phyloP scores from a whole-genome alignment of 1,140 invertebrate species.

The Caenorhabditis inopinata region DNA sequence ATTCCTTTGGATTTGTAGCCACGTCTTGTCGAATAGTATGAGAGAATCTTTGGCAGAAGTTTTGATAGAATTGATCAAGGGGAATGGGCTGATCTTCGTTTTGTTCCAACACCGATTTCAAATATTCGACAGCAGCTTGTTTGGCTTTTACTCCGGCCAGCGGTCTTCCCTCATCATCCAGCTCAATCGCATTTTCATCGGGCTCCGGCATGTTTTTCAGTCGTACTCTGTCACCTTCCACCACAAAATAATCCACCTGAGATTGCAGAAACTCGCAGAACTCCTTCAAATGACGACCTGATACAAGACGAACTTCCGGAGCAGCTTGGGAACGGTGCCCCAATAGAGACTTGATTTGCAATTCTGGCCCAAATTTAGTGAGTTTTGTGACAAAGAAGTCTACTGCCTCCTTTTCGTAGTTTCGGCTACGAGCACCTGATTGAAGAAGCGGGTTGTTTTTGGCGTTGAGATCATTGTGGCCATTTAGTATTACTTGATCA shows the following conservation, averaged over 20 bases:
- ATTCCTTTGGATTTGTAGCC: slow-evolving; percentile 65
- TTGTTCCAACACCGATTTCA: slow-evolving; percentile 63
- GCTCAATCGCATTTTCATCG: slow-evolving; percentile 55
- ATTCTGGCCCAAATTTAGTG: slow-evolving; percentile 82
- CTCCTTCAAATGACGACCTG: slow-evolving; percentile 86
- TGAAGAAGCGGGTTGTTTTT: slow-evolving; percentile 66
- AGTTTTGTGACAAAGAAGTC: slow-evolving; percentile 90
- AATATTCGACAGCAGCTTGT: slow-evolving; percentile 64
- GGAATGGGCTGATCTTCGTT: slow-evolving; percentile 66
- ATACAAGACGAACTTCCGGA: slow-evolving; percentile 90
- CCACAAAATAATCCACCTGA: slow-evolving; percentile 82
- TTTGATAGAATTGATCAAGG: slow-evolving; percentile 62
- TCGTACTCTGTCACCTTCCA: slow-evolving; percentile 81
- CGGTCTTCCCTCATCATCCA: slow-evolving; percentile 66
- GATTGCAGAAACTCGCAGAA: slow-evolving; percentile 85
- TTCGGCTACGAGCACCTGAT: slow-evolving; percentile 73
- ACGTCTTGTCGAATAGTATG: slow-evolving; percentile 65
- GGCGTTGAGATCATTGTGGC: slow-evolving; percentile 69
- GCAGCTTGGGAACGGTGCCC: slow-evolving; percentile 90
- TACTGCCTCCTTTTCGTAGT: slow-evolving; percentile 87
- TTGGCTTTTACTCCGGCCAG: slow-evolving; percentile 64
- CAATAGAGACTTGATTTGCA: slow-evolving; percentile 82
- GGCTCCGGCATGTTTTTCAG: slow-evolving; percentile 71
- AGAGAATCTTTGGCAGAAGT: slow-evolving; percentile 65
- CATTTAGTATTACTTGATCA: slow-evolving; percentile 82